These are phyloP conservation scores for Philotrypesis tridentata DNA, from an alignment of 1,140 invertebrate species.

Conservation along the genomic window DNA sequence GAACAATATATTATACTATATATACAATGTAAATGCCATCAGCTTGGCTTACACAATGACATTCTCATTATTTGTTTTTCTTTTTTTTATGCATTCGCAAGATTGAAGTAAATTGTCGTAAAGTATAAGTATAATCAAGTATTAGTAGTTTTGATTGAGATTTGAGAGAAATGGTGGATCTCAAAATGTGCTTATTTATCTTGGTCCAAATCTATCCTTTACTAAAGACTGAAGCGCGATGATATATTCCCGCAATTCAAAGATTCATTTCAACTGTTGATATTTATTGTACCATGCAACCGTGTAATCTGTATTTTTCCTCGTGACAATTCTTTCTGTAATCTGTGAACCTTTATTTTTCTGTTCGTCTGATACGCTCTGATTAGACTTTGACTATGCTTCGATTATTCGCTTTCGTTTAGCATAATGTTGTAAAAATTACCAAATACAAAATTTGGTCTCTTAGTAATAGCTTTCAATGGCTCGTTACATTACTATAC, in stretches of 20 bases:
- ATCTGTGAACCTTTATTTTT: slow-evolving; percentile 20
- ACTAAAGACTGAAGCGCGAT: slow-evolving; percentile 10
- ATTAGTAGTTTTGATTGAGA: slow-evolving; percentile 70
- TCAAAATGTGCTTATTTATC: slow-evolving; percentile 66
- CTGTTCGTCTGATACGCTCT: slow-evolving; percentile 17
- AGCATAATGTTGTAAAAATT: slow-evolving; percentile 45
- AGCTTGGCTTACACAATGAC: slow-evolving; percentile 70
- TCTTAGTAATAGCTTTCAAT: slow-evolving; percentile 42
- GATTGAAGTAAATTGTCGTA: slow-evolving; percentile 72
- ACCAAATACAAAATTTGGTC: slow-evolving; percentile 31
- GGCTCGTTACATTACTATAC: slow-evolving; percentile 40
- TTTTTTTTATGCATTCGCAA: slow-evolving; percentile 71
- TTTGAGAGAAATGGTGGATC: slow-evolving; percentile 69
- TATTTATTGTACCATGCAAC: slow-evolving; percentile 16
- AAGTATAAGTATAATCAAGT: slow-evolving; percentile 72
- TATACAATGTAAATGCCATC: slow-evolving; percentile 61
- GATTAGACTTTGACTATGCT: slow-evolving; percentile 45
- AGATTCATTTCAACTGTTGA: slow-evolving; percentile 1
- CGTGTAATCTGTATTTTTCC: not conserved
- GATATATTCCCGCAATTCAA: slow-evolving; percentile 8
- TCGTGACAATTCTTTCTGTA: slow-evolving; percentile 29
- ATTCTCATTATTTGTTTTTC: slow-evolving; percentile 68
- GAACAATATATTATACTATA: slow-evolving; percentile 29
- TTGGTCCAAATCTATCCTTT: slow-evolving; percentile 12
- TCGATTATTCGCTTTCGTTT: slow-evolving; percentile 45